Evolutionary conservation across 2,888 invertebrate species (phyloP).

Genomic region (Trissonchulus latispiculum): DNA sequence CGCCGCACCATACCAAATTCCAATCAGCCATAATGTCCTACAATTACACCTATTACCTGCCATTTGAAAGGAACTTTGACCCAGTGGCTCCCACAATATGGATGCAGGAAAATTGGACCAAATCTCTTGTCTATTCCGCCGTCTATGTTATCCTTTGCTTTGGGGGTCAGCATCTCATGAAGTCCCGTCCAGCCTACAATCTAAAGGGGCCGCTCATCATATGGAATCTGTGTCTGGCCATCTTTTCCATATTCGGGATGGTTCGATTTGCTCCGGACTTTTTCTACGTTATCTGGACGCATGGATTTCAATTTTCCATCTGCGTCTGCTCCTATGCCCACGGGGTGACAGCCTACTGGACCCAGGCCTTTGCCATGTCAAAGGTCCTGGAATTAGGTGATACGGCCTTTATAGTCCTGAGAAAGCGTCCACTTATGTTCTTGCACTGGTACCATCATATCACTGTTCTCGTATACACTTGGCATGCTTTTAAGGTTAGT

Average conservation of each 20-base stretch:
- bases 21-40: too few species aligned
- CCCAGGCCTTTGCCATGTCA: constrained; percentile 84
- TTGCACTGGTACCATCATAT: constrained; percentile 53
- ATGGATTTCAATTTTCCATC: constrained; percentile 86
- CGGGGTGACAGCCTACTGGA: constrained; percentile 92
- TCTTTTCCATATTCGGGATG: constrained; percentile 80
- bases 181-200: constrained; percentile 75
- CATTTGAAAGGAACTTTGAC: constrained; percentile 87
- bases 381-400: constrained; percentile 47
- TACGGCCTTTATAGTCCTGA: constrained; percentile 46
- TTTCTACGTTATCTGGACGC: constrained; percentile 65
- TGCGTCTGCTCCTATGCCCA: constrained; percentile 56
- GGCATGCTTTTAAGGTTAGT: constrained; percentile 40
- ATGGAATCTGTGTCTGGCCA: constrained; percentile 84
- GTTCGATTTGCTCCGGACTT: constrained; percentile 25
- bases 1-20: too few species aligned
- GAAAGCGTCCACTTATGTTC: constrained; percentile 51
- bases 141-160: constrained; percentile 88
- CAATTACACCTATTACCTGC: constrained; percentile 86
- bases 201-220: constrained; percentile 70
- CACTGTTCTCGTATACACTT: constrained; percentile 50
- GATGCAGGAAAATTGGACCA: constrained; percentile 85
- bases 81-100: constrained; percentile 76
- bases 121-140: constrained; percentile 53
- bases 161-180: constrained; percentile 86